phyloP scores from a whole-genome alignment of 1,140 invertebrate species.

The Lethocerus indicus region DNA sequence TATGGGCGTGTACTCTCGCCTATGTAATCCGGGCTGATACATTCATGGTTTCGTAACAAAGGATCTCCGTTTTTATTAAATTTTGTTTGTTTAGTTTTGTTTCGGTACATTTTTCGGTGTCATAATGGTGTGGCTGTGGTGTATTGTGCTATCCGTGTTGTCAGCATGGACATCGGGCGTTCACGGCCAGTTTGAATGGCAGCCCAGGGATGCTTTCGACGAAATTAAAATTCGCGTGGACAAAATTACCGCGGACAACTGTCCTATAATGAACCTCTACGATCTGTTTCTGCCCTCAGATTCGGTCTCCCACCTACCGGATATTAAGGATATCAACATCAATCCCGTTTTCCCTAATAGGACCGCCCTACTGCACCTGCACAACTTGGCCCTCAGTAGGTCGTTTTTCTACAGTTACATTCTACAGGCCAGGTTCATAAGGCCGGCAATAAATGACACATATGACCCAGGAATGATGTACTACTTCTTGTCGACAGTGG shows the following conservation, averaged over 20 bases:
- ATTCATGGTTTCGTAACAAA: too few species aligned
- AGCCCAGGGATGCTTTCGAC: conserved; percentile 71
- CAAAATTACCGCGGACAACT: conserved; percentile 68
- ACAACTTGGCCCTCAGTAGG: conserved; percentile 87
- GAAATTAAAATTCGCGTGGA: conserved; percentile 66
- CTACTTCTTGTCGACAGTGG: conserved; percentile 85
- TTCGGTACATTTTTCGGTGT: background rate
- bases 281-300: conserved; percentile 71
- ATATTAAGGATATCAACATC: conserved; percentile 88
- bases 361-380: conserved; percentile 78
- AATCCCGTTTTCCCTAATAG: conserved; percentile 92
- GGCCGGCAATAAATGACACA: conserved; percentile 76
- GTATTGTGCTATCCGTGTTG: too few species aligned
- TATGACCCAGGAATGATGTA: conserved; percentile 98
- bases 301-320: conserved; percentile 76
- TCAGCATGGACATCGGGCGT: conserved; percentile 4
- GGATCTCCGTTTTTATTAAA: too few species aligned
- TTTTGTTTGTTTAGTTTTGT: background rate
- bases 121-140: too few species aligned
- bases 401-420: conserved; percentile 95
- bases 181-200: conserved; percentile 71
- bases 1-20: too few species aligned
- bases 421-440: conserved; percentile 74
- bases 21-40: too few species aligned
- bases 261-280: conserved; percentile 64